These are phyloP conservation scores for Heliconius congener DNA, from an alignment of 1,140 invertebrate genomes.

Conservation along the genomic window DNA sequence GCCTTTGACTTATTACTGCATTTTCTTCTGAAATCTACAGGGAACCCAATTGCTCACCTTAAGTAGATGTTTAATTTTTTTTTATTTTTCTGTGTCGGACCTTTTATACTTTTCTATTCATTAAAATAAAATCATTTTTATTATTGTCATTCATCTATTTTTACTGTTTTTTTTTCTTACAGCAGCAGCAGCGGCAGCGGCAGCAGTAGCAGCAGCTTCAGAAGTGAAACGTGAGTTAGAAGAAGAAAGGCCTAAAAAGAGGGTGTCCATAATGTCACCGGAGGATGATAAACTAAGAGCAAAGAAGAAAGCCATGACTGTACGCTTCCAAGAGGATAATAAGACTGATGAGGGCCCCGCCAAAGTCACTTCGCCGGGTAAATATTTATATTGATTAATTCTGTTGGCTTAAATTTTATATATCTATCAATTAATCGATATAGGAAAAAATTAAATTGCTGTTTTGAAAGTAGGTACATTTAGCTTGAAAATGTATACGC, in stretches of 20 bases:
- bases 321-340: conserved; percentile 74
- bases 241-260: conserved; percentile 79
- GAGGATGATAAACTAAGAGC: conserved; percentile 67
- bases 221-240: conserved; percentile 62
- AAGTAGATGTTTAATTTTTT: too few relatives aligned
- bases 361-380: conserved; percentile 69
- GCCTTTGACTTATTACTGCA: too few relatives aligned
- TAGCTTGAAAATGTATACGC: too few relatives aligned
- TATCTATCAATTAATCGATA: too few relatives aligned
- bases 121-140: neutral
- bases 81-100: too few relatives aligned
- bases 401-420: too few relatives aligned
- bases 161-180: neutral
- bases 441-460: too few relatives aligned
- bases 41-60: too few relatives aligned
- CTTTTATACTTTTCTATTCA: too few relatives aligned
- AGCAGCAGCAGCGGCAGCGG: conserved; percentile 43
- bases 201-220: conserved; percentile 45
- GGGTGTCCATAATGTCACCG: conserved; percentile 77
- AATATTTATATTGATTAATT: conserved; percentile 29
- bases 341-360: conserved; percentile 66
- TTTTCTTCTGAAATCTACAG: too few relatives aligned
- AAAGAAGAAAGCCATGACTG: conserved; percentile 77
- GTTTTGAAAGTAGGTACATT: too few relatives aligned
- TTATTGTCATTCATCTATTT: neutral